These are phyloP conservation scores for Bujurquina vittata DNA, from an alignment of 2,113 vertebrate species.

Conservation along the genomic window DNA sequence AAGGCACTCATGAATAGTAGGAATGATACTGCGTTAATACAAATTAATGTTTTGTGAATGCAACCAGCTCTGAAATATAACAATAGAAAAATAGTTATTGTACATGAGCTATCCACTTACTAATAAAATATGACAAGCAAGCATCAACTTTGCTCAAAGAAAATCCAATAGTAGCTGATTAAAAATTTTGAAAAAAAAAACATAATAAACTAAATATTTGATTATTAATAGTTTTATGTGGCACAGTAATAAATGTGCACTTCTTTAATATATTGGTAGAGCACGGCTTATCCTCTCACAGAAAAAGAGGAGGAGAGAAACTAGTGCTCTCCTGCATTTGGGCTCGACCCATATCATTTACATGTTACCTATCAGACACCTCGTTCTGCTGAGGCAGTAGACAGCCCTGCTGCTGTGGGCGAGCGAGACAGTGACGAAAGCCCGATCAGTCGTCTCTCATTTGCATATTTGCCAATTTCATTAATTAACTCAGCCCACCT, in stretches of 20 bases:
- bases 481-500: conserved; percentile 88
- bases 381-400: conserved; percentile 64
- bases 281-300: conserved; percentile 18
- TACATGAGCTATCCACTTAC: conserved; percentile 20
- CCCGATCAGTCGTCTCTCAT: conserved; percentile 75
- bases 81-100: conserved; percentile 48
- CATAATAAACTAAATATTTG: conserved; percentile 4
- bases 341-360: conserved; percentile 79
- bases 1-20: conserved; percentile 56
- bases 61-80: conserved; percentile 42
- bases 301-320: conserved; percentile 59
- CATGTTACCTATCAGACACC: conserved; percentile 77
- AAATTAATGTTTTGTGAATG: conserved; percentile 56
- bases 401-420: conserved; percentile 40
- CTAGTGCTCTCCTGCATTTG: conserved; percentile 49
- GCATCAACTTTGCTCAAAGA: conserved; percentile 20
- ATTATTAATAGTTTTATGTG: background rate
- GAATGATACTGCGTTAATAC: conserved; percentile 56
- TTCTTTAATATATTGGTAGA: background rate
- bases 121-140: background rate
- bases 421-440: conserved; percentile 74
- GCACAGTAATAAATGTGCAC: conserved; percentile 10
- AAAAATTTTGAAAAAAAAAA: conserved; percentile 1
- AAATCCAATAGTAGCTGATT: background rate
- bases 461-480: conserved; percentile 85